These are phyloP conservation scores for Geococcyx californianus DNA, from an alignment of 2,113 vertebrate genomes.

Conservation along the genomic window DNA sequence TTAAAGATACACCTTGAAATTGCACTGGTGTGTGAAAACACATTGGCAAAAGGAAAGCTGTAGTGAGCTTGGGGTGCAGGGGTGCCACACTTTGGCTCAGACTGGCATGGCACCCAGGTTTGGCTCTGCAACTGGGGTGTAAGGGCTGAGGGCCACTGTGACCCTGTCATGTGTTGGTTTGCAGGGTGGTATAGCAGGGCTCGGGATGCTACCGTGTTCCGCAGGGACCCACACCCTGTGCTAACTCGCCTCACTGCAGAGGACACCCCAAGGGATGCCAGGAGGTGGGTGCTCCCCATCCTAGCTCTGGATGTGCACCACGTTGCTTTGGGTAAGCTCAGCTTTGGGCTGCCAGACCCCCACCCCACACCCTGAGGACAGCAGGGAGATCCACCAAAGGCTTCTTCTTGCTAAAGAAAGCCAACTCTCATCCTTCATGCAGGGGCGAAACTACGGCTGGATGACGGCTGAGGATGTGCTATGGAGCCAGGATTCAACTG, in stretches of 20 bases:
- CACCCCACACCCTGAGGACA: neutral
- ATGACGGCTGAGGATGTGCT: slow-evolving; percentile 61
- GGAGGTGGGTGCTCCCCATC: neutral
- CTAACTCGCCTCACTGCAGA: neutral
- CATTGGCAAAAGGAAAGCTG: neutral
- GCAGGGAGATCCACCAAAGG: neutral
- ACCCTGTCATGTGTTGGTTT: neutral
- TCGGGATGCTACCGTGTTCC: rapidly evolving
- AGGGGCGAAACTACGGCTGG: neutral
- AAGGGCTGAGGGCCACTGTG: neutral
- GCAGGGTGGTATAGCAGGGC: neutral
- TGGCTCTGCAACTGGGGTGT: rapidly evolving
- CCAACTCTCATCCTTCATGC: neutral
- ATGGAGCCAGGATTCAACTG: slow-evolving; percentile 92
- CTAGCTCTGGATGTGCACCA: neutral
- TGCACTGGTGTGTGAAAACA: neutral
- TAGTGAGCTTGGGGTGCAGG: rapidly evolving
- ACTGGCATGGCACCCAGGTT: rapidly evolving
- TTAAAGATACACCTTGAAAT: neutral
- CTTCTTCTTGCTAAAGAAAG: neutral
- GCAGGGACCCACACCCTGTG: rapidly evolving
- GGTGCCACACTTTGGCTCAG: rapidly evolving
- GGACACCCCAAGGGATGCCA: rapidly evolving
- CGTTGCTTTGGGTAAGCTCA: neutral
- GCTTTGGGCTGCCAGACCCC: neutral